Evolutionary conservation across 2,888 invertebrate genomes (phyloP), one percentile per base, ranked within the genome.

Genomic region (Sceliomorpha sp.): DNA sequence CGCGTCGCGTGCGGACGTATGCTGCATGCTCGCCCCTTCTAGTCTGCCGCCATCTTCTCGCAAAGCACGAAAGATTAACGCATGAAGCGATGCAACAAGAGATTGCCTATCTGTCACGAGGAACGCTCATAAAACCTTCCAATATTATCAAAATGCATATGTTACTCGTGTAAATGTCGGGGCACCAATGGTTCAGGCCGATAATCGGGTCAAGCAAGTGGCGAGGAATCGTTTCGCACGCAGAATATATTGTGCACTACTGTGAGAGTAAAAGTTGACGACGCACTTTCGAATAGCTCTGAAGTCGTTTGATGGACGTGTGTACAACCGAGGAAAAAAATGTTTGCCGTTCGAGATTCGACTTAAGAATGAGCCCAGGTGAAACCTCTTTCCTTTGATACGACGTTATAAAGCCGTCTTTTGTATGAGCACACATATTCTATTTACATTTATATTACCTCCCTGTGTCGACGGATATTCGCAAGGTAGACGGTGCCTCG

Each of bases 51-150:
- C 82, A 84, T 83, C 84, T 83, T 84, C 84, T 83, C 80, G 82
- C 77, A 83, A 83, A 80, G 80, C 80, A 80, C 80, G 47, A 74
- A 80, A 85, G 85, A 85, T 85, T 85, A 85, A 85, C 84, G 81
- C 78, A 76, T 81, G 79, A 81, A 80, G 80, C 79, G 82, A 84
- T 78, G 85, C 81, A 76, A 84, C 82, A 77, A 82, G 84, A 84
- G 83, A 85, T 84, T 82, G 83, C 80, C 79, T 80, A 85, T 79
- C 80, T 79, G 68, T 67, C 55, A 60, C 59, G 76, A 77, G 80
- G 79, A 81, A 81, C 79, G 75, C 81, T 82, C 82, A 83, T 83
- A 81, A 82, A 84, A 82, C 78, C 79, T 82, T 75, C 80, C 82
- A 81, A 79, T 77, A 80, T 80, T 72, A 66, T 66, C 66, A 37